Percentiles rank a stretch among this genome's conserved stretches.
Evolutionary conservation across 2,797 vertebrate genomes (phyloP).

Genomic region (Megalops cyprinoides): DNA sequence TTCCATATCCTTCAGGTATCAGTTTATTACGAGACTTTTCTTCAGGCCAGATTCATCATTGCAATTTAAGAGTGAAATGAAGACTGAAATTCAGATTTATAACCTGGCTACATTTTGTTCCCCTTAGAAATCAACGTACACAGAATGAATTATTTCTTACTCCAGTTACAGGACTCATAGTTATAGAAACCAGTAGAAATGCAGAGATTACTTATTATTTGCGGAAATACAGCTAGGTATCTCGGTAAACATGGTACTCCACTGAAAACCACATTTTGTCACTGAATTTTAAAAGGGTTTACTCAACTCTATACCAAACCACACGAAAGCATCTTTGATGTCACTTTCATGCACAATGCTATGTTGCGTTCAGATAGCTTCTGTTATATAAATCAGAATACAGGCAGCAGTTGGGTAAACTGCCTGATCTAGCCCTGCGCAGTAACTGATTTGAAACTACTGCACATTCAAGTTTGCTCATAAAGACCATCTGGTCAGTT

Average conservation of each 20-base stretch:
- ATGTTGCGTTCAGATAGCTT: too few species aligned
- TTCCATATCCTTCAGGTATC: constrained; percentile 82
- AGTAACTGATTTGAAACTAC: not conserved
- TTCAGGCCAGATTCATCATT: constrained; percentile 73
- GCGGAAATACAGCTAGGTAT: too few species aligned
- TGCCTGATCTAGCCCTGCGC: not conserved
- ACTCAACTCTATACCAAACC: not conserved
- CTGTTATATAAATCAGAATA: too few species aligned
- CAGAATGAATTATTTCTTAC: constrained; percentile 2
- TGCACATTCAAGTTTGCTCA: not conserved
- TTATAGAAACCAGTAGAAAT: constrained; percentile 43
- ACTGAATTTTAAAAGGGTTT: too few species aligned
- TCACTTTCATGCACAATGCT: not conserved
- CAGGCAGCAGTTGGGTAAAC: not conserved
- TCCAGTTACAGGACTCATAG: constrained; percentile 35
- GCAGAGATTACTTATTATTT: constrained; percentile 42
- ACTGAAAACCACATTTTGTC: too few species aligned
- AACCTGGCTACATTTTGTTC: not conserved
- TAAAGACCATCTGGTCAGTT: too few species aligned
- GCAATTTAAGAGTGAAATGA: constrained; percentile 34
- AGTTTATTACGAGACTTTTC: constrained; percentile 78
- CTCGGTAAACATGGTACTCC: too few species aligned
- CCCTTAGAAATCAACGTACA: constrained; percentile 12
- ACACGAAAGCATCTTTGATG: not conserved
- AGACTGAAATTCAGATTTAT: constrained; percentile 19